Base-by-base conservation (phyloP, 2,888 invertebrate genomes). In the Zhengitettix transpicula region DNA sequence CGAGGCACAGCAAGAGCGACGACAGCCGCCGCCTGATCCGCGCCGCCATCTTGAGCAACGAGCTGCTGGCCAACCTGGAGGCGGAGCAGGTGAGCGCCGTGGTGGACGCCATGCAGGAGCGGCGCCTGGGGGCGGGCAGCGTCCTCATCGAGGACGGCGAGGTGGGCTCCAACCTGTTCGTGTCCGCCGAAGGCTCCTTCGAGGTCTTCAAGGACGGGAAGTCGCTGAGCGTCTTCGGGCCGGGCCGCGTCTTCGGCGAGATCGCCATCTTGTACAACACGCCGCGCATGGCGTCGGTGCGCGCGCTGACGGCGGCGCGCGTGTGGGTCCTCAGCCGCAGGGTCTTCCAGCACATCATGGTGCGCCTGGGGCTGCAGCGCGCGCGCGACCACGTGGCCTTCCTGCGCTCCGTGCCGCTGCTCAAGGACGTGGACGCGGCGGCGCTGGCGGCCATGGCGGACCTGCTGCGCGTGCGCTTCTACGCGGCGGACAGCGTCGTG, bases 231-330 rank as follows among this genome's bases (percentile, higher is more conserved):
- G 85, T 79, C 60, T 87, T 97, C 71, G 85, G 86, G 0, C 82
- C 89, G 0, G 90, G 89, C 9, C 81, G 86, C 68, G 83, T 90
- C 63, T 81, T 96, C 76, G 96, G 97, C 1, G 97, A 97, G 76
- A 77, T 97, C 57, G 95, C 96, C 10, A 85, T 97, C 66, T 77
- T 97, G 41, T 96, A 97, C 74, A 94, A 94, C 74, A 93, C 94
- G 47, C 91, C 89, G 68, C 78, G 95, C 64, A 86, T 90, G 65
- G 93, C 94, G 1, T 89, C 92, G 0, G 86, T 95, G 62, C 78
- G 82, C 74, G 28, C 7, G 28, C 42, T 87, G 67, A 82, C 85
- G 28, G 79, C 83, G 67, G 87, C 90, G 11, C 84, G 84, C 69
- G 84, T 94, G 66, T 96, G 95, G 95, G 89, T 87, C 42, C 77